A percentile compares a stretch with the other conserved stretches of the same genome.
Conservation (phyloP, 2,113 vertebrate species). For the Salvelinus sp. region DNA sequence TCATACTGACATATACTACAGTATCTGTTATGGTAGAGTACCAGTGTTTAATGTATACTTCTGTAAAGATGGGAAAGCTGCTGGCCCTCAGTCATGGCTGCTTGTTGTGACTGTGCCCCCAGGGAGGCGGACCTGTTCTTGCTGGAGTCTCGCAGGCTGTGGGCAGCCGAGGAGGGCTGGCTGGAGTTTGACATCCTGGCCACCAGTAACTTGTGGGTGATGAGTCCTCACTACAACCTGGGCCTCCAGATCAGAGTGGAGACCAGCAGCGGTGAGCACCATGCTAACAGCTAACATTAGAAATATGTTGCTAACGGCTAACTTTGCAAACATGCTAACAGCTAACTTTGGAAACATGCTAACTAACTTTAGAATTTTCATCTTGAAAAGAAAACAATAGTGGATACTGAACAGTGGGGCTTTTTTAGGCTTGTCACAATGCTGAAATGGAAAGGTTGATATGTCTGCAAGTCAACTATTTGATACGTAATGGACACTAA, state of each 20-base stretch:
- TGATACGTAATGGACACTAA: no score
- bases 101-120: slow-evolving; percentile 5
- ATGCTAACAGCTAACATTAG: background rate
- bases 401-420: background rate
- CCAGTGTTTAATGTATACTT: no score
- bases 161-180: slow-evolving; percentile 94
- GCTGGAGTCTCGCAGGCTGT: slow-evolving; percentile 85
- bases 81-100: background rate
- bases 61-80: background rate
- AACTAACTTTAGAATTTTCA: background rate
- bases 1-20: no score
- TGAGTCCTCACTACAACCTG: slow-evolving; percentile 91
- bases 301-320: background rate
- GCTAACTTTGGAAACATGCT: background rate
- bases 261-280: slow-evolving; percentile 83
- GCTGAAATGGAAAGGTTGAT: no score
- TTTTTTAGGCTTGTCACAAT: no score
- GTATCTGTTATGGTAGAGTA: no score
- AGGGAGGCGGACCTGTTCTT: slow-evolving; percentile 92
- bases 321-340: background rate
- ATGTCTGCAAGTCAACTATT: background rate
- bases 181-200: slow-evolving; percentile 96
- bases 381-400: background rate
- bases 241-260: slow-evolving; percentile 94
- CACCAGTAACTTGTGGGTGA: slow-evolving; percentile 96